These are phyloP conservation scores for Caenorhabditis sp. DNA, from an alignment of 2,888 invertebrate genomes.

Conservation along the genomic window DNA sequence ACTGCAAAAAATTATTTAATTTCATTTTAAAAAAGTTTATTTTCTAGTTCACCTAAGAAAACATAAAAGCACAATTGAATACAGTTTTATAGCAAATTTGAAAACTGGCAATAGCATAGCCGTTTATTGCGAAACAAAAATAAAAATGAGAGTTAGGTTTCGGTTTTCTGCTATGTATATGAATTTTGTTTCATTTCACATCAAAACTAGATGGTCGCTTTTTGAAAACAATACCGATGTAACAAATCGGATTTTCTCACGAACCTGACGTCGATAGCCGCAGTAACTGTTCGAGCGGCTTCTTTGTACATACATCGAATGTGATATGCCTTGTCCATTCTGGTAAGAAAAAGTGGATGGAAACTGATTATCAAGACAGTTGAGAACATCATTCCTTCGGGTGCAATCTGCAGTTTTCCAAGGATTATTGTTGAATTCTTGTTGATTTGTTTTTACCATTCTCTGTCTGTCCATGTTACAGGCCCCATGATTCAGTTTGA, in stretches of 20 bases:
- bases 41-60: background rate
- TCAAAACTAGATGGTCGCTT: conserved; percentile 4
- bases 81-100: background rate
- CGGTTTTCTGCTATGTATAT: background rate
- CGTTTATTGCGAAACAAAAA: too few species aligned
- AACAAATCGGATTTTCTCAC: conserved; percentile 13
- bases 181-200: background rate
- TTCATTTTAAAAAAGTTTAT: too few species aligned
- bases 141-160: background rate
- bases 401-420: conserved; percentile 70
- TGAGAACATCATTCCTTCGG: conserved; percentile 83
- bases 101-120: background rate
- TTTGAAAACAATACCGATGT: background rate
- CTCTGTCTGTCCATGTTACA: conserved; percentile 83
- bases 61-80: background rate
- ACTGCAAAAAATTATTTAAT: conserved; percentile 71
- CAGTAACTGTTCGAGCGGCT: conserved; percentile 74
- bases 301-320: conserved; percentile 83
- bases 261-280: conserved; percentile 82
- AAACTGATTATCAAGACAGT: conserved; percentile 82
- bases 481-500: conserved; percentile 80
- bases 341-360: conserved; percentile 82
- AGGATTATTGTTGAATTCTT: too few species aligned
- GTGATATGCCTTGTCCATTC: conserved; percentile 82
- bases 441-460: conserved; percentile 68